Percentiles rank a stretch among this genome's conserved stretches.
These are phyloP conservation scores for Anniella stebbinsi DNA, from an alignment of 2,797 vertebrate species.

Conservation along the genomic window DNA sequence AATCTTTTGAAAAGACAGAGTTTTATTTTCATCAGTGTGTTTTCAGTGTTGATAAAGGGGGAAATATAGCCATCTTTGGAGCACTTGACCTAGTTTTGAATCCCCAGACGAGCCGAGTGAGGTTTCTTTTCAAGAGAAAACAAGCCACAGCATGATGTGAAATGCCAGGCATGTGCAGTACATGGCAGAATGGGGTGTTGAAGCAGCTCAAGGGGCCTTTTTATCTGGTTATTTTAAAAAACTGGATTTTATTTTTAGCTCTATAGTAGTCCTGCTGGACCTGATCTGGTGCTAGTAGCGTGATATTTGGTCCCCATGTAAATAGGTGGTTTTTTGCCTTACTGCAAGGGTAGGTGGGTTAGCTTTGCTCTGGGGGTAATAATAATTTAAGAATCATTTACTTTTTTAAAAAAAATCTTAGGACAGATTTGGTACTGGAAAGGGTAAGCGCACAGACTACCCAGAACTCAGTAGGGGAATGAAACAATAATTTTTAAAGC, in stretches of 20 bases:
- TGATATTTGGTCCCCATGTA: not conserved
- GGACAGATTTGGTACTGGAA: not conserved
- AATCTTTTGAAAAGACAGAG: not conserved
- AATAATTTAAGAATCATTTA: not conserved
- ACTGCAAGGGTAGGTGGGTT: not conserved
- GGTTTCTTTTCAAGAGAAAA: conserved; percentile 33
- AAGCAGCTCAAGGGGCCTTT: not conserved
- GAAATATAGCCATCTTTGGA: not conserved
- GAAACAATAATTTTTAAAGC: not conserved
- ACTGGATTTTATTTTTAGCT: conserved; percentile 8
- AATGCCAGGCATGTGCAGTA: not conserved
- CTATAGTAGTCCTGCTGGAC: not conserved
- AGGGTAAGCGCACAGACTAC: too few species aligned
- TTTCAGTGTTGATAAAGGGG: conserved; percentile 22
- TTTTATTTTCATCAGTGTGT: not conserved
- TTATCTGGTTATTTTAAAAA: not conserved
- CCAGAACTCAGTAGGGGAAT: not conserved
- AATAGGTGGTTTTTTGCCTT: not conserved
- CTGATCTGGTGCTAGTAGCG: not conserved
- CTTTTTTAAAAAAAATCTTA: not conserved
- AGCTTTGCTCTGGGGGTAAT: not conserved
- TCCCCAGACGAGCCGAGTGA: not conserved
- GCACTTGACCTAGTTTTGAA: conserved; percentile 56
- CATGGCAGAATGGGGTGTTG: not conserved
- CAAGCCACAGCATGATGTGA: not conserved